Conservation (phyloP, 2,888 invertebrate genomes). For the Ornithoptera priamus region DNA sequence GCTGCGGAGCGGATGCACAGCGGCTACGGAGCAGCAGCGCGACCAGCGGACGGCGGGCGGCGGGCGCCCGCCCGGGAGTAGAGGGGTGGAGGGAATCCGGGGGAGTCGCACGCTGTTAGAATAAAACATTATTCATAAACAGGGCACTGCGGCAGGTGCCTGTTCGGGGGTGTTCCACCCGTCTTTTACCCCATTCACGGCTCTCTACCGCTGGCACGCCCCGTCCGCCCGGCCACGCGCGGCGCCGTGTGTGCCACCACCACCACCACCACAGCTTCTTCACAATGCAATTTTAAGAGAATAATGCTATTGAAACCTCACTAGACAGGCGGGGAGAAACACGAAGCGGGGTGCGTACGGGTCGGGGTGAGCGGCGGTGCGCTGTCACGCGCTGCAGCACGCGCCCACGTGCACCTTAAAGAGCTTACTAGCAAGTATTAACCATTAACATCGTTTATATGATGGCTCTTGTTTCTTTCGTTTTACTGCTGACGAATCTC, state of each 20-base stretch:
- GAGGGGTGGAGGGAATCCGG: too few relatives aligned
- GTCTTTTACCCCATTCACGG: slow-evolving; percentile 30
- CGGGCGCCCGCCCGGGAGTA: too few relatives aligned
- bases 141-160: slow-evolving; percentile 73
- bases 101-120: slow-evolving; percentile 69
- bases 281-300: slow-evolving; percentile 40
- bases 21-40: slow-evolving; percentile 7
- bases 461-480: slow-evolving; percentile 20
- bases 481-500: too few relatives aligned
- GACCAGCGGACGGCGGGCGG: slow-evolving; percentile 38
- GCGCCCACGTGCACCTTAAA: neutral
- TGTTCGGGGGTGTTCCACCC: slow-evolving; percentile 32
- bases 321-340: neutral
- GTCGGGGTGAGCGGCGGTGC: slow-evolving; percentile 29
- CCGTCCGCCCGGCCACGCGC: slow-evolving; percentile 23
- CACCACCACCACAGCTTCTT: slow-evolving; percentile 16
- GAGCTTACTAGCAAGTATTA: too few relatives aligned
- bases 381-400: slow-evolving; percentile 31
- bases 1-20: neutral
- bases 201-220: slow-evolving; percentile 32
- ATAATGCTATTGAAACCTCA: slow-evolving; percentile 32
- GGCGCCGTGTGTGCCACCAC: neutral
- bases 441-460: slow-evolving; percentile 22
- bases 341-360: too few relatives aligned
- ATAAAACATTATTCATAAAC: slow-evolving; percentile 81